Percentiles rank a stretch among this genome's conserved stretches.
phyloP scores from a whole-genome alignment of 2,888 invertebrate species.

The Siphonodentalium dalli region DNA sequence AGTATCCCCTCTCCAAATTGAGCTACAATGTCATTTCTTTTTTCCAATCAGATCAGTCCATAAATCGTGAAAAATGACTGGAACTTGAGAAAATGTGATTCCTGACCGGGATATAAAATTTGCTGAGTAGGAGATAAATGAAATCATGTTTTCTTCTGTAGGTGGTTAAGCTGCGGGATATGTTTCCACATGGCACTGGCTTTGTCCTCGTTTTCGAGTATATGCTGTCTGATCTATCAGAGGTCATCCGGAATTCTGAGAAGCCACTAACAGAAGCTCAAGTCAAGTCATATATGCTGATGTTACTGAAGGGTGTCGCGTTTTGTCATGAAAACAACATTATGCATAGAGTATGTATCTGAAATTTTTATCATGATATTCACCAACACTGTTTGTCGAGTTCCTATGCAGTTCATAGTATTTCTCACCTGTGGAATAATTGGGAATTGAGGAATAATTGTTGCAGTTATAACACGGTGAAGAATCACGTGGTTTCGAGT shows the following conservation, averaged over 20 bases:
- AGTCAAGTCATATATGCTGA: constrained; percentile 81
- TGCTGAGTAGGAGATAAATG: background rate
- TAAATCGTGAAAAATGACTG: too few species aligned
- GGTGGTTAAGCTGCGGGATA: constrained; percentile 87
- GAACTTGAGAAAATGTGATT: background rate
- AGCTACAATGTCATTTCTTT: too few species aligned
- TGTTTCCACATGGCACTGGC: constrained; percentile 87
- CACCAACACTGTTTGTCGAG: too few species aligned
- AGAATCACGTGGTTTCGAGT: too few species aligned
- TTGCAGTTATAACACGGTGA: too few species aligned
- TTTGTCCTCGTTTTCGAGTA: constrained; percentile 91
- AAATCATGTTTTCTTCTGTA: constrained; percentile 63
- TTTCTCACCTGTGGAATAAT: too few species aligned
- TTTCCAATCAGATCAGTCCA: too few species aligned
- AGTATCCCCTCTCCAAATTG: too few species aligned
- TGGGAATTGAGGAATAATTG: too few species aligned
- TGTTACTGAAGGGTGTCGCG: constrained; percentile 87
- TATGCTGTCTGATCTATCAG: constrained; percentile 75
- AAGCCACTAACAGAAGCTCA: constrained; percentile 77
- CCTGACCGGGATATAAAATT: background rate
- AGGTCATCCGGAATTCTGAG: constrained; percentile 64
- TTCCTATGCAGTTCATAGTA: too few species aligned
- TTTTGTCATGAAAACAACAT: constrained; percentile 88
- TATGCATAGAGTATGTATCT: constrained; percentile 83
- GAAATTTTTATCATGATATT: too few species aligned